Evolutionary conservation across 2,113 vertebrate genomes (phyloP), one percentile per base, ranked within the genome.

Genomic region (Sciurus niger): DNA sequence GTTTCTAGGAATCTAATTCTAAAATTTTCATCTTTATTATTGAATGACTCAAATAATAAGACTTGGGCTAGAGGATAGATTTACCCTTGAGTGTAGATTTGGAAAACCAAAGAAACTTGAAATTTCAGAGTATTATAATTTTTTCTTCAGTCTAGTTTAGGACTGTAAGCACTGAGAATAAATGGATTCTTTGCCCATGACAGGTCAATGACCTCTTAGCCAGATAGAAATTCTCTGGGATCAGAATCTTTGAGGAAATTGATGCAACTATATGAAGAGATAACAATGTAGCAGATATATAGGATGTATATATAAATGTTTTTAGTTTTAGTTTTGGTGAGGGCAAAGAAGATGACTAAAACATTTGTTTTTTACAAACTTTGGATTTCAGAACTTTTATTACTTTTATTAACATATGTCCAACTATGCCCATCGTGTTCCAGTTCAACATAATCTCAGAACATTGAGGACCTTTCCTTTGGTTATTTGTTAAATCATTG

Each of bases 21-120:
- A 92, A 92, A 73, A 53, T 24, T 96, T 83, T 24, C 22, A 70
- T 51, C 28, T 30, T 84, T 60, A 43, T 51, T 90, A 68, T 68
- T 37, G 65, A 65, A 72, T 76, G 28, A 90, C 46, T 77, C 34
- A 84, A 86, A 37, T 92, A 51, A 46, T 10, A 72, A 72, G 74
- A 28, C 9, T 74, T 40, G 8, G 10, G 63, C 28, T 77, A 40
- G 18, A 79, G 13, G 67, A 58, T 80, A 22, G 7, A 43, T 28
- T 37, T 74, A 68, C 16, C 25, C 9, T 80, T 34, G 46, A 16
- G 60, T 77, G 53, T 65, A 53, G 25, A 65, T 32, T 48, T 72
- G 30, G 12, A 89, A 28, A 48, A 16, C 6, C 43, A 48, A 60
- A 65, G 37, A 84, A 72, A 22, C 17, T 17, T 48, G 12, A 68